These are phyloP conservation scores for Parelbella ahira DNA, from an alignment of 2,888 invertebrate genomes.

Conservation along the genomic window DNA sequence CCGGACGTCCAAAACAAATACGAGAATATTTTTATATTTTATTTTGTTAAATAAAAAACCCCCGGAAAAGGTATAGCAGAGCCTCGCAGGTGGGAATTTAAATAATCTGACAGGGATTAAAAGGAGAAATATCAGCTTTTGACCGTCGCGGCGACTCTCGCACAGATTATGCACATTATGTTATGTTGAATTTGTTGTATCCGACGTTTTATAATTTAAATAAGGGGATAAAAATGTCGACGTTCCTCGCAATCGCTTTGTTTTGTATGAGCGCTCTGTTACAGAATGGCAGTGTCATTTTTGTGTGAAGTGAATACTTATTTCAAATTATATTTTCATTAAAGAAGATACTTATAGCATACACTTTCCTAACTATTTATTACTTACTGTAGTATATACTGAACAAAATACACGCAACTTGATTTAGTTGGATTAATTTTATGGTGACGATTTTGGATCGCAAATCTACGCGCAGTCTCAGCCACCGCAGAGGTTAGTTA, in stretches of 20 bases:
- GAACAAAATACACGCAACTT: not conserved
- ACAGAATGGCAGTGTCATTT: no score
- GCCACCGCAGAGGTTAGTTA: constrained; percentile 57
- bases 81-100: constrained; percentile 78
- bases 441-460: constrained; percentile 29
- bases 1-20: constrained; percentile 78
- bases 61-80: constrained; percentile 53
- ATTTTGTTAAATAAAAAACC: constrained; percentile 73
- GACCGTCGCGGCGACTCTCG: constrained; percentile 62
- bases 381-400: not conserved
- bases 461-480: constrained; percentile 73
- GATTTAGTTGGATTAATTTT: constrained; percentile 19
- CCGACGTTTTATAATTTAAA: constrained; percentile 61
- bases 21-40: constrained; percentile 77
- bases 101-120: constrained; percentile 81
- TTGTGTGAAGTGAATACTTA: no score
- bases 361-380: no score
- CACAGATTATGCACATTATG: constrained; percentile 65
- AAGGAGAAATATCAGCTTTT: constrained; percentile 78
- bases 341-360: no score
- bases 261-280: constrained; percentile 17
- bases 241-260: constrained; percentile 32
- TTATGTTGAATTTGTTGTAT: constrained; percentile 56
- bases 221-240: constrained; percentile 41
- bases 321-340: no score